Evolutionary conservation across 2,797 vertebrate species (phyloP), one percentile per base, ranked within the genome.

Genomic region (Halcyon badia): DNA sequence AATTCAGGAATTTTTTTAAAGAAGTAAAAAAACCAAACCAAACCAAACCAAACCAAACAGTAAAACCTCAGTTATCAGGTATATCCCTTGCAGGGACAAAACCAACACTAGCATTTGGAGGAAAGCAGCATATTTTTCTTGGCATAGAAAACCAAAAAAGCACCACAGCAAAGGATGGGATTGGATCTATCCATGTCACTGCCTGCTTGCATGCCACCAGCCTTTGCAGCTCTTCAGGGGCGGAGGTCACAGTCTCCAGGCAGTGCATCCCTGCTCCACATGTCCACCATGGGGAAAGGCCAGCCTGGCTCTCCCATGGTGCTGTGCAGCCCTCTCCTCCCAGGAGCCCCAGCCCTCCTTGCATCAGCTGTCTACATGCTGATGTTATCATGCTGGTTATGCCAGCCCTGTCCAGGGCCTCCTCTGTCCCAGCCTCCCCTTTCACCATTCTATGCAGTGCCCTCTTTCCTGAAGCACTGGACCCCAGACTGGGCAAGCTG

Each of bases 401-500:
- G 19, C 42, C 42, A 44, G 83, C 18, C 41, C 46, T 3, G 3
- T 6, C 26, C 56, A 65, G 20, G 57, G 39, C 14, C 2, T 6
- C 84, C 52, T 72, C 49, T 49, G 31, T 30, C 39, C 14, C 8
- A 4, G 14, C 6, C 1, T 4, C 28, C 18, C 9, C 25, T 33
- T 39, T 16, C 52, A 5, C 12, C 0, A 0, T 16, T 33, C 48
- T 25, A 51, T 14, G 14, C 5, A 0, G 11, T 46, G 26, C n/a
- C 33, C 18, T 25, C n/a, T 54, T 31, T 33, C 15, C 3, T 0
- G 8, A 21, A 49, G 22, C 26, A 7, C 3, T 8, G 12, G 5
- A 5, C 24, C 17, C n/a, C 28, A 17, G 31, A 35, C 70, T 60
- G 56, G 75, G 17, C 14, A 17, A 51, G 70, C n/a, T 84, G 76